Evolutionary conservation across 2,113 vertebrate species (phyloP), one percentile per base, ranked within the genome.

Genomic region (Ariopsis seemanni): DNA sequence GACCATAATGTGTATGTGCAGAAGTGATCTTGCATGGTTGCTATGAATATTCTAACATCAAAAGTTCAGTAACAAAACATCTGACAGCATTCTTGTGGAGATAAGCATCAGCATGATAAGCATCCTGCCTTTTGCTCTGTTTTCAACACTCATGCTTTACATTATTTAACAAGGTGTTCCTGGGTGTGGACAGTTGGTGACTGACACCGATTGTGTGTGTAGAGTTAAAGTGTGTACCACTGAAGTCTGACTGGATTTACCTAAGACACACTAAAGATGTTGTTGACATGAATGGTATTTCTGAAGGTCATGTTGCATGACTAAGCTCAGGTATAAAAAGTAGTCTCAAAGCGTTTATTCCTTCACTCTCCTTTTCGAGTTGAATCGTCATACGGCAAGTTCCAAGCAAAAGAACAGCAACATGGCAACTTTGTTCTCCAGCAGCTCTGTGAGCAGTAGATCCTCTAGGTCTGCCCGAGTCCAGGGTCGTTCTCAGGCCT

Each of bases 191-290:
- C 62, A 10, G 22, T 53, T 7, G 17, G 7, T 50, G 17, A 75
- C n/a, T 27, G 14, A 80, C 50, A 58, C n/a, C 30, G 42, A 52
- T 50, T 83, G 55, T 11, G 53, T 77, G 30, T 78, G 50, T n/a
- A 57, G 11, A 53, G 12, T 57, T 42, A 8, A 17, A 17, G 12
- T 12, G 50, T 72, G 65, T 57, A 6, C 22, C 7, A 30, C 0
- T 69, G 18, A 57, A 48, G 83, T 60, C 10, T 20, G 27, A 85
- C 83, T 85, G 83, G 83, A 85, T 74, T 85, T 74, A 85, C 83
- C 83, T 57, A 53, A 60, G 57, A 9, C 2, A 53, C n/a, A 0
- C 4, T 55, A 75, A 75, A 62, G n/a, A 34, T 52, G 63, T 71
- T 20, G 15, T 67, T 65, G 50, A 27, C 50, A 53, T 20, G 34